phyloP scores from a whole-genome alignment of 2,888 invertebrate species.

The Baccha elongata region DNA sequence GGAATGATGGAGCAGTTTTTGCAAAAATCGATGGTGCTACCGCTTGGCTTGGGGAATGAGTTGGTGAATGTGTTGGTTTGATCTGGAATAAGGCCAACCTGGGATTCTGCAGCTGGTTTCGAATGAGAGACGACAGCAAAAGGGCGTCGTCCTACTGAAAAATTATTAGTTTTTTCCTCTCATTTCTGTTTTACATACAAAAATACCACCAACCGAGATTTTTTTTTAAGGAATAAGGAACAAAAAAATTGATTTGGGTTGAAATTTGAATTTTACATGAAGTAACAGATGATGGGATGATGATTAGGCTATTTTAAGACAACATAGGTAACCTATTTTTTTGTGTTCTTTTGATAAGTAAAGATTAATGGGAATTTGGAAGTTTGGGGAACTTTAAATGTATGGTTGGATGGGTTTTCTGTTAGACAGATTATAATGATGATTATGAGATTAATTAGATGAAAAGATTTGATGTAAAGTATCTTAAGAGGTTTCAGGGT shows the following conservation, averaged over 20 bases:
- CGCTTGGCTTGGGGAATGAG: not conserved
- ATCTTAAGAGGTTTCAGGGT: too few species aligned
- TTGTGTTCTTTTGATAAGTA: not conserved
- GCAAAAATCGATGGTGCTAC: slow-evolving; percentile 55
- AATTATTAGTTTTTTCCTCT: not conserved
- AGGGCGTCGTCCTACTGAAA: slow-evolving; percentile 71
- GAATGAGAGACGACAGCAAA: slow-evolving; percentile 48
- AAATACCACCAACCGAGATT: not conserved
- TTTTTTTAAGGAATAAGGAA: not conserved
- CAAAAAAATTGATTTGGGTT: slow-evolving; percentile 20
- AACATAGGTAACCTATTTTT: not conserved
- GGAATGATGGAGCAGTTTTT: slow-evolving; percentile 36
- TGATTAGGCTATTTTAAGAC: slow-evolving; percentile 16
- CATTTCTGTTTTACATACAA: not conserved
- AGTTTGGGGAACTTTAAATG: not conserved
- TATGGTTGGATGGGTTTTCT: not conserved
- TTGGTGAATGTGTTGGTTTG: slow-evolving; percentile 12
- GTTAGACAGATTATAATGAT: slow-evolving; percentile 14
- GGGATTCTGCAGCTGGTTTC: slow-evolving; percentile 17
- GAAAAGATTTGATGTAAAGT: too few species aligned
- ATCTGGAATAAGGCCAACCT: slow-evolving; percentile 25
- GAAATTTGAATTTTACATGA: slow-evolving; percentile 10
- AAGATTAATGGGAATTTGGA: slow-evolving; percentile 26
- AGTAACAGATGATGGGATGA: slow-evolving; percentile 25
- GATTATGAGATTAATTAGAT: not conserved